Evolutionary conservation across 2,797 vertebrate genomes (phyloP).

Genomic region (Choloepus didactylus): DNA sequence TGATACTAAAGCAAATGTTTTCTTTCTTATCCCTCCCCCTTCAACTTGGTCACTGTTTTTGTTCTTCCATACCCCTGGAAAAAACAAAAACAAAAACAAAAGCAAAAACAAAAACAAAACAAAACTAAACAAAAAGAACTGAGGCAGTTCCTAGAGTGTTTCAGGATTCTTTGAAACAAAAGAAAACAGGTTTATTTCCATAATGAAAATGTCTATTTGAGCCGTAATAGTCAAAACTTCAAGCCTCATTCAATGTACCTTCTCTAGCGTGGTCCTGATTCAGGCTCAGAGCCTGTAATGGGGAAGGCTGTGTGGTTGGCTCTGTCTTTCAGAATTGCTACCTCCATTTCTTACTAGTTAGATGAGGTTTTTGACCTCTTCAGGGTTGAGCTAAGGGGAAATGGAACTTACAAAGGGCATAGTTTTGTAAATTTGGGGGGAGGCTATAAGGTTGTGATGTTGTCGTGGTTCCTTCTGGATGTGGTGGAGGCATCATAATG

Average conservation of each 20-base stretch:
- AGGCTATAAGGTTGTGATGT: not conserved
- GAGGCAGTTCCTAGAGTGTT: not conserved
- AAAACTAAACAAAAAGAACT: too few species aligned
- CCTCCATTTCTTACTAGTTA: not conserved
- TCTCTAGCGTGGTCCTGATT: not conserved
- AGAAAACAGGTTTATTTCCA: not conserved
- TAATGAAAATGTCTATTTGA: not conserved
- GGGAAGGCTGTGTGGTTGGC: too few species aligned
- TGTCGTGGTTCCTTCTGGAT: not conserved
- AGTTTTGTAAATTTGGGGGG: not conserved
- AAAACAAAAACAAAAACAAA: not conserved
- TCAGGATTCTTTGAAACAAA: not conserved
- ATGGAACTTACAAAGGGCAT: not conserved
- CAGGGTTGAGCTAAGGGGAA: not conserved
- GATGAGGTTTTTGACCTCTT: not conserved
- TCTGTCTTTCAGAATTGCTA: not conserved
- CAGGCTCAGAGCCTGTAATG: too few species aligned
- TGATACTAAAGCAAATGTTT: not conserved
- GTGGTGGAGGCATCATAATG: not conserved
- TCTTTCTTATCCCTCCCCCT: not conserved
- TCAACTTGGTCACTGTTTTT: not conserved
- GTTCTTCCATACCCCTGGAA: not conserved
- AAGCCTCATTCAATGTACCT: not conserved
- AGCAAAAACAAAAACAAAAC: too few species aligned
- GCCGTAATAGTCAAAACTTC: not conserved